Conservation (phyloP, 2,888 invertebrate species). For the Aradus depressus region DNA sequence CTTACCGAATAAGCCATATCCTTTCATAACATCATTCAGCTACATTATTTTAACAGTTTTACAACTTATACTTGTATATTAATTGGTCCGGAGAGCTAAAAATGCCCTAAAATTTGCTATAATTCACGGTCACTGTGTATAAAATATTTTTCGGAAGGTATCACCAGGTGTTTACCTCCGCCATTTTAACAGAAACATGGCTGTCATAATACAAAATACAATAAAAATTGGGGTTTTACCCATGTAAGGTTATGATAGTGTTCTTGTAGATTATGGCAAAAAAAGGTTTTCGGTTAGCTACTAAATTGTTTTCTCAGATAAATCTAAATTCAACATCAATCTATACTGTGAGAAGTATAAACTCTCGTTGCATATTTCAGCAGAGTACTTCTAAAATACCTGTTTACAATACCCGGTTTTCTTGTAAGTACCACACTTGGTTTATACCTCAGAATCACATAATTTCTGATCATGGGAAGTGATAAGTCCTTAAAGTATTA, state of each 20-base stretch:
- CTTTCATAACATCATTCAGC: constrained; percentile 15
- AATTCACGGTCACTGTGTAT: constrained; percentile 10
- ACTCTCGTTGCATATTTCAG: background rate
- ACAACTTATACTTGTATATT: no score
- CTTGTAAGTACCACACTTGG: constrained; percentile 5
- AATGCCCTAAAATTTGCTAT: no score
- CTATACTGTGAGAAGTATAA: background rate
- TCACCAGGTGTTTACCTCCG: constrained; percentile 19
- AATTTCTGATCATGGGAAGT: no score
- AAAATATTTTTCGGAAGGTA: constrained; percentile 17
- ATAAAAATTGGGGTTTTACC: constrained; percentile 3
- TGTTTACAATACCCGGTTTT: background rate
- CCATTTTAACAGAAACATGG: constrained; percentile 16
- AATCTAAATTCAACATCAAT: constrained; percentile 3
- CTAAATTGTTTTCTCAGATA: constrained; percentile 11
- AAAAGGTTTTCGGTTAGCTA: constrained; percentile 9
- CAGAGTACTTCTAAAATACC: background rate
- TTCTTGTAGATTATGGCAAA: constrained; percentile 5
- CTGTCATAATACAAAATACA: constrained; percentile 13
- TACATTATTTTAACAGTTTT: constrained; percentile 19
- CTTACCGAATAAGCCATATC: constrained; percentile 29
- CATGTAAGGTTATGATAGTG: constrained; percentile 7
- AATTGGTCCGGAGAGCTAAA: no score
- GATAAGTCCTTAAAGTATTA: no score
- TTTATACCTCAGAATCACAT: no score